Evolutionary conservation across 2,888 invertebrate species (phyloP).

Genomic region (Polydrusus pterygomalis): DNA sequence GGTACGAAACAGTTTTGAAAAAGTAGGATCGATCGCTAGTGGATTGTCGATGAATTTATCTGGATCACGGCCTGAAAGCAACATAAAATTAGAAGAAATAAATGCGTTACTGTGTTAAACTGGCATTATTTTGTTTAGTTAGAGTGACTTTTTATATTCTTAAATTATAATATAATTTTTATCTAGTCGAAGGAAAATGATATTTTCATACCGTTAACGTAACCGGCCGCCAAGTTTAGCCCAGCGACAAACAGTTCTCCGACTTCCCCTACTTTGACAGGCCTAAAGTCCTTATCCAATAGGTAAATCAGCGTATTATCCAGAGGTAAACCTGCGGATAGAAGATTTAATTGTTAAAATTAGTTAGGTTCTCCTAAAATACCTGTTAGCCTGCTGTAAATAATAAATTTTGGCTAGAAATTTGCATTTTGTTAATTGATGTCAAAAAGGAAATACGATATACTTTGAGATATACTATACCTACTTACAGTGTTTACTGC

Average conservation of each 20-base stretch:
- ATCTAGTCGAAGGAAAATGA: background rate
- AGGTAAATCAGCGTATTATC: constrained; percentile 89
- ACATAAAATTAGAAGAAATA: background rate
- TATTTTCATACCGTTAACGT: constrained; percentile 77
- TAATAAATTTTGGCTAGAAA: too few species aligned
- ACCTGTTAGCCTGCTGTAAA: too few species aligned
- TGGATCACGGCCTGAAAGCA: constrained; percentile 73
- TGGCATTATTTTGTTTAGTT: too few species aligned
- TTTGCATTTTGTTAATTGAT: too few species aligned
- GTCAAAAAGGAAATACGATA: too few species aligned
- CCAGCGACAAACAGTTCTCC: constrained; percentile 91
- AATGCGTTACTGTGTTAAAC: too few species aligned
- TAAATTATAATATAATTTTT: background rate
- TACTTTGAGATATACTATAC: too few species aligned
- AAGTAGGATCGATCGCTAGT: constrained; percentile 80
- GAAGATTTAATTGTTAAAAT: background rate
- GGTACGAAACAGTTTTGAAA: constrained; percentile 84
- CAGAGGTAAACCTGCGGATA: constrained; percentile 79
- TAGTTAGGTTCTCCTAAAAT: too few species aligned
- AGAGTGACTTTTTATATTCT: too few species aligned
- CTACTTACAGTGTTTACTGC: too few species aligned
- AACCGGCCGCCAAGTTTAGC: constrained; percentile 85
- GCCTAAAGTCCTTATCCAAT: constrained; percentile 82
- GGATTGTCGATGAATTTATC: constrained; percentile 86
- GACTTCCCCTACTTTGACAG: constrained; percentile 82